These are phyloP conservation scores for Thamnophis sirtalis DNA, from an alignment of 2,113 vertebrate genomes.

Conservation along the genomic window DNA sequence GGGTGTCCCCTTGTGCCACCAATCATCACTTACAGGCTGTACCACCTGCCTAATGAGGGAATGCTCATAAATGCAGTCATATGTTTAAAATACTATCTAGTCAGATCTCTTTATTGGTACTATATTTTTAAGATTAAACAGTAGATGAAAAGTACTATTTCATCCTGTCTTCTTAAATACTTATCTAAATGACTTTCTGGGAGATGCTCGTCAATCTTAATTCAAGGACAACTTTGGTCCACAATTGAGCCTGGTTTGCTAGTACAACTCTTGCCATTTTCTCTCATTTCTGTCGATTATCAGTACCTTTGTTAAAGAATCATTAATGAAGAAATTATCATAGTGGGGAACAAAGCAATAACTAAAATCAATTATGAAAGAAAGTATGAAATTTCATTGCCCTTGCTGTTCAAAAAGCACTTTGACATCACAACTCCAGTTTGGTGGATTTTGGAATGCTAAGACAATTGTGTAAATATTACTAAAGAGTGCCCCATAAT, in stretches of 20 bases:
- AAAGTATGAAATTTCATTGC: neutral
- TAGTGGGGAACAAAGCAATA: neutral
- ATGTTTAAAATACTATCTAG: neutral
- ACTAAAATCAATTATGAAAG: neutral
- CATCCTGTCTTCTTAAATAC: neutral
- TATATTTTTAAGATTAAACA: neutral
- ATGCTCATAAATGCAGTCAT: neutral
- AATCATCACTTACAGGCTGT: neutral
- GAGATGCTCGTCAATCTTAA: neutral
- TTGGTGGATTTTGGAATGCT: neutral
- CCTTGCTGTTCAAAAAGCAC: neutral
- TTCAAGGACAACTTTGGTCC: neutral
- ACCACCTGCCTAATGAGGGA: neutral
- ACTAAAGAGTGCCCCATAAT: neutral
- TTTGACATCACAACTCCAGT: neutral
- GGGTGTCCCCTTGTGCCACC: neutral
- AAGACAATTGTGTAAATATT: neutral
- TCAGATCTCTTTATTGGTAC: neutral
- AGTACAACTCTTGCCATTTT: neutral
- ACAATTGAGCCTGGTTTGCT: neutral
- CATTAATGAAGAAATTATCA: neutral
- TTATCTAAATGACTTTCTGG: neutral
- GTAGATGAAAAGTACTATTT: neutral
- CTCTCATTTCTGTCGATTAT: neutral
- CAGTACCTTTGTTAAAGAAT: neutral